Percentiles rank a stretch among this genome's conserved stretches.
These are phyloP conservation scores for Coenonympha arcania DNA, from an alignment of 2,888 invertebrate species.

Conservation along the genomic window DNA sequence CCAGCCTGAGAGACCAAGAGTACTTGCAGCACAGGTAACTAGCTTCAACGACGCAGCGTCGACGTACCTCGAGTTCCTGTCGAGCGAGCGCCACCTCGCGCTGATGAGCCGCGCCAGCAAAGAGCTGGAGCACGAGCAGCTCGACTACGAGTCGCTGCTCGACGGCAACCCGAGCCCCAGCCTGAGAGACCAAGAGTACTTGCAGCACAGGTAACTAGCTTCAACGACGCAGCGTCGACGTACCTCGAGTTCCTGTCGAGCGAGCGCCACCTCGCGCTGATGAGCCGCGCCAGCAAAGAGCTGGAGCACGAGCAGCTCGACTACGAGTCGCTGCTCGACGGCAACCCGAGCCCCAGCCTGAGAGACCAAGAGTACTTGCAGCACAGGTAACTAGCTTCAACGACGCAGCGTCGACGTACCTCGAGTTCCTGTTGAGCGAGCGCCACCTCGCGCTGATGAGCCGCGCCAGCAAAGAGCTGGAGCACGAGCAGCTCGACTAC, in stretches of 20 bases:
- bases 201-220: conserved; percentile 88
- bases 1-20: conserved; percentile 89
- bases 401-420: no score
- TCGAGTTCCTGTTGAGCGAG: conserved; percentile 73
- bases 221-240: conserved; percentile 77
- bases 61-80: conserved; percentile 77
- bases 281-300: conserved; percentile 74
- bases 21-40: conserved; percentile 87
- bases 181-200: conserved; percentile 88
- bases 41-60: conserved; percentile 79
- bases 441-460: conserved; percentile 65
- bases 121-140: conserved; percentile 74
- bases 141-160: conserved; percentile 82
- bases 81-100: conserved; percentile 59
- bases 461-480: conserved; percentile 73
- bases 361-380: conserved; percentile 91
- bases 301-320: conserved; percentile 78
- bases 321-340: conserved; percentile 80
- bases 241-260: conserved; percentile 77
- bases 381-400: no score
- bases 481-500: conserved; percentile 80
- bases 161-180: conserved; percentile 83
- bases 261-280: conserved; percentile 60
- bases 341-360: conserved; percentile 83
- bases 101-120: conserved; percentile 73